Base-by-base conservation (phyloP, 2,113 vertebrate species). In the Pionites leucogaster region DNA sequence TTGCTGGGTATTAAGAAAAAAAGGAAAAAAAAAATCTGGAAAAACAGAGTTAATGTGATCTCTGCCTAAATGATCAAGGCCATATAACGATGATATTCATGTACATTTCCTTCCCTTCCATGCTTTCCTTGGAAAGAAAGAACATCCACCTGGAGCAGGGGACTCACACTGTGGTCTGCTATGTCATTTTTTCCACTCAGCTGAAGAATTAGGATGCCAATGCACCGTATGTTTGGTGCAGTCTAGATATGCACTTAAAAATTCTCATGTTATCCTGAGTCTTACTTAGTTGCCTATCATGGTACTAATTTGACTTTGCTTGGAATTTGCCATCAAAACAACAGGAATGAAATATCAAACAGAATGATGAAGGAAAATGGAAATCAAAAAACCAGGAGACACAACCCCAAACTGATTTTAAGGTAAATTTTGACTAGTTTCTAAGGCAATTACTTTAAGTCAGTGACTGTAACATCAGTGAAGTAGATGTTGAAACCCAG, bases 61-160 rank as follows among this genome's bases (percentile, higher is more conserved):
- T 60, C 47, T 75, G 10, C 31, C 52, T 75, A 59, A 80, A 68
- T 7, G 7, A 50, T 39, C 27, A 69, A 33, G 71, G 12, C 10
- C 35, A 46, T 47, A 35, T 23, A 50, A 77, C 50, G 9, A 16
- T 81, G 81, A 85, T 31, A 27, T 8, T 55, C 9, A 4, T 35
- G 17, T 55, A 27, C 12, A 22, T 29, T 90, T 95, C 67, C 76
- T 95, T 90, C 82, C 70, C 19, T 67, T 23, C 8, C 59, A 9
- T 78, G 39, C 22, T 77, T 83, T 65, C 17, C 41, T 81, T 89
- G 85, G 88, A 93, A 85, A 81, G 85, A 88, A 96, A 87, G 25
- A 11, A 8, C n/a, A 67, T 92, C 85, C 2, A 0, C 37, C 31
- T 60, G 86, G 57, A 92, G 52, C 8, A 4, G 28, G 46, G 39